Percentiles rank a stretch among this genome's conserved stretches.
Evolutionary conservation across 2,113 vertebrate genomes (phyloP).

Genomic region (Mirounga angustirostris): DNA sequence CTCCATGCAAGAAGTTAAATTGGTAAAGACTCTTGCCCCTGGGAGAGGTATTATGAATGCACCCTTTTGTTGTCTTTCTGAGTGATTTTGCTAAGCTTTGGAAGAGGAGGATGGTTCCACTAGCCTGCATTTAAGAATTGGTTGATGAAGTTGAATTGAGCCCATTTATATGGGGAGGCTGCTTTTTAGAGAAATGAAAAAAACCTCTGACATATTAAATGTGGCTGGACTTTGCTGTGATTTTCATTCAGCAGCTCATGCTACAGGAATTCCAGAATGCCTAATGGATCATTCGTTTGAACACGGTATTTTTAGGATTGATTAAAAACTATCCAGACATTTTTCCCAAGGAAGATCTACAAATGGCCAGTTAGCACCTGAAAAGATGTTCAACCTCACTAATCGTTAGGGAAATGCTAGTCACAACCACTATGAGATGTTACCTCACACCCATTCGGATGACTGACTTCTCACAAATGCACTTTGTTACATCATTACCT

Average conservation of each 20-base stretch:
- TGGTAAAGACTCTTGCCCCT: slow-evolving; percentile 25
- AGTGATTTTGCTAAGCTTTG: slow-evolving; percentile 52
- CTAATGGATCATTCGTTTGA: slow-evolving; percentile 13
- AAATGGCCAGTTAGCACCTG: background rate
- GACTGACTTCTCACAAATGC: background rate
- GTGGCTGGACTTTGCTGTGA: background rate
- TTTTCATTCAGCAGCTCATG: background rate
- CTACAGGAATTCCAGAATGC: slow-evolving; percentile 26
- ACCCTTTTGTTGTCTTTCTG: slow-evolving; percentile 48
- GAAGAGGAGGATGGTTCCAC: slow-evolving; percentile 24
- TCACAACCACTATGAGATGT: background rate
- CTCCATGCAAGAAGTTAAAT: slow-evolving; percentile 37
- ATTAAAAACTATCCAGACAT: background rate
- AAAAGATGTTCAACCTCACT: background rate
- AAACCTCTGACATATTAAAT: slow-evolving; percentile 12
- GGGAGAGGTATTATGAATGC: background rate
- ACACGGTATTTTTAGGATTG: slow-evolving; percentile 24
- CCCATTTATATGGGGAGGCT: background rate
- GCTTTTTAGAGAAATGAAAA: slow-evolving; percentile 62
- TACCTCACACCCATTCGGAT: background rate
- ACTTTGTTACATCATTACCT: background rate
- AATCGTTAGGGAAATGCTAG: slow-evolving; percentile 28
- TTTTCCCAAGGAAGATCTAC: background rate
- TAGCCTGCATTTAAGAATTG: slow-evolving; percentile 50
- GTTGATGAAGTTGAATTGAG: slow-evolving; percentile 27